These are phyloP conservation scores for Patella ulyssiponensis DNA, from an alignment of 2,888 invertebrate genomes.

Conservation along the genomic window DNA sequence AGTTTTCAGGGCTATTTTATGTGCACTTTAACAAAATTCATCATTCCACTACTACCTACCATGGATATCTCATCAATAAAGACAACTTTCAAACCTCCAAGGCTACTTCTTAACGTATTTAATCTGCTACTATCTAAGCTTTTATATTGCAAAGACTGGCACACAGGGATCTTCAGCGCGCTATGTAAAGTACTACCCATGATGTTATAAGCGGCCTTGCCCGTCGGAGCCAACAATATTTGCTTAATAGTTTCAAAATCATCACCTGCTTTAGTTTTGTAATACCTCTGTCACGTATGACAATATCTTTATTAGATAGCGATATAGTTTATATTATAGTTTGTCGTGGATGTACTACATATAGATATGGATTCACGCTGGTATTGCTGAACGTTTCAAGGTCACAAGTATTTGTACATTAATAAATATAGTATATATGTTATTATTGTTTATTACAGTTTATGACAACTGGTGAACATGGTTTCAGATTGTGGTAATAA, in stretches of 20 bases:
- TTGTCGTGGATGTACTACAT: no score
- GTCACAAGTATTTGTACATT: no score
- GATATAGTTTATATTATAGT: no score
- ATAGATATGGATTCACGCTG: no score
- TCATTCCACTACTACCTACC: slow-evolving; percentile 36
- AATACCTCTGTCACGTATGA: no score
- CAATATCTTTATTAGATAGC: no score
- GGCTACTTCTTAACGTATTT: slow-evolving; percentile 17
- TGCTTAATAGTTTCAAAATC: slow-evolving; percentile 24
- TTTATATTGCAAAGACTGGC: slow-evolving; percentile 25
- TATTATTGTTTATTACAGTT: no score
- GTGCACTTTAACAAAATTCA: slow-evolving; percentile 32
- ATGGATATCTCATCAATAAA: slow-evolving; percentile 46
- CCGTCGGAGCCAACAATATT: slow-evolving; percentile 42
- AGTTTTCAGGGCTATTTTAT: no score
- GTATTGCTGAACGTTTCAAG: no score
- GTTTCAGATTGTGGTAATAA: no score
- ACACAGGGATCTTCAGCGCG: slow-evolving; percentile 26
- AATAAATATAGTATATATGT: no score
- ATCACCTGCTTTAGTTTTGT: slow-evolving; percentile 34
- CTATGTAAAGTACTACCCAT: slow-evolving; percentile 31
- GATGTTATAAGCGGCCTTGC: slow-evolving; percentile 41
- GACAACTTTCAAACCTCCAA: slow-evolving; percentile 28
- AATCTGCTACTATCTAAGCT: slow-evolving; percentile 16
- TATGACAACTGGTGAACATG: no score